These are phyloP conservation scores for Acrocyrtus sp. DNA, from an alignment of 2,888 invertebrate genomes.

Conservation along the genomic window DNA sequence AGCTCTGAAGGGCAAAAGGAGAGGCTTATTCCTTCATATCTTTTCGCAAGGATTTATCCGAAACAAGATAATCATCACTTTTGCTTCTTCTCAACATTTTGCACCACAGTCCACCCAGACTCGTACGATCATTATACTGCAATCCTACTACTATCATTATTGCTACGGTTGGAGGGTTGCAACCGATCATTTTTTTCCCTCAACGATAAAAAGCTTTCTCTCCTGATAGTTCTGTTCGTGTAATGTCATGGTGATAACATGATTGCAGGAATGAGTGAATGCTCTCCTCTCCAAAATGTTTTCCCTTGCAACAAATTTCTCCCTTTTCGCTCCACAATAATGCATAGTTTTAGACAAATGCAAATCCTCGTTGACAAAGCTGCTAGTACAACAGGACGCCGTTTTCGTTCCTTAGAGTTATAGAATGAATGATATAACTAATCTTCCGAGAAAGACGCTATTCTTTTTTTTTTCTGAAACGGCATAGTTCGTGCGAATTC, in stretches of 20 bases:
- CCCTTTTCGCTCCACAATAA: too few relatives aligned
- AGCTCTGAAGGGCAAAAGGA: conserved; percentile 39
- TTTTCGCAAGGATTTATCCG: conserved; percentile 36
- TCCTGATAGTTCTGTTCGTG: conserved; percentile 1
- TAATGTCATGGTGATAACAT: neutral
- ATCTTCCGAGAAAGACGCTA: too few relatives aligned
- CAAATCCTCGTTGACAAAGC: too few relatives aligned
- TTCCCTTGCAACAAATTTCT: conserved; percentile 14
- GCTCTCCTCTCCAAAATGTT: conserved; percentile 1
- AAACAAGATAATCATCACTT: conserved; percentile 51
- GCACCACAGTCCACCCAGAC: conserved; percentile 22
- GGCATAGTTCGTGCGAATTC: too few relatives aligned
- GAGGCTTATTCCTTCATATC: conserved; percentile 52
- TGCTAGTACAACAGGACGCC: too few relatives aligned
- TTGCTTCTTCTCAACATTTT: conserved; percentile 35
- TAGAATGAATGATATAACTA: too few relatives aligned
- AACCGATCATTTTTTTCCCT: conserved; percentile 36
- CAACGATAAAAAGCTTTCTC: conserved; percentile 38
- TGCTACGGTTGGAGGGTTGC: conserved; percentile 46
- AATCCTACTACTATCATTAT: conserved; percentile 43
- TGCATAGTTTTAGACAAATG: too few relatives aligned
- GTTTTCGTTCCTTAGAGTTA: too few relatives aligned
- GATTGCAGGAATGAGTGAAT: too few relatives aligned
- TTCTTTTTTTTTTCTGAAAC: too few relatives aligned
- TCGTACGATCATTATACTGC: neutral